These are phyloP conservation scores for Odobenus rosmarus DNA, from an alignment of 2,113 vertebrate genomes.

Conservation along the genomic window DNA sequence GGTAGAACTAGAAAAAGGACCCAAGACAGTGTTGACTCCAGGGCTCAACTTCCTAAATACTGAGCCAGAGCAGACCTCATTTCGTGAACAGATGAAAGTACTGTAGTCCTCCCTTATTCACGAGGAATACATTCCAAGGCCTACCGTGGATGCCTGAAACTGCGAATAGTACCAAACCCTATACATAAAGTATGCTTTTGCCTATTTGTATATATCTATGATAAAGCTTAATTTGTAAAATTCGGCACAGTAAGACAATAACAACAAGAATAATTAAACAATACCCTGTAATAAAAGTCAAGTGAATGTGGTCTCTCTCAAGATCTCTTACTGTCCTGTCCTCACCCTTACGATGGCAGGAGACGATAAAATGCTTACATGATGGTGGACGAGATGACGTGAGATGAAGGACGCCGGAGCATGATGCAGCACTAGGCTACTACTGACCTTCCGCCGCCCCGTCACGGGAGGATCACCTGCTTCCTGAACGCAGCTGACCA, in stretches of 20 bases:
- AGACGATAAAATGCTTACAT: not conserved
- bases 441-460: fast-evolving
- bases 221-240: not conserved
- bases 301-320: not conserved
- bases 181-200: not conserved
- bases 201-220: not conserved
- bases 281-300: not conserved
- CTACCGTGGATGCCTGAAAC: not conserved
- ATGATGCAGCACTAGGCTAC: not conserved
- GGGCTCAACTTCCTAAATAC: not conserved
- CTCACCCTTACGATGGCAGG: not conserved
- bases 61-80: not conserved
- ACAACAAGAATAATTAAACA: not conserved
- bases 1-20: not conserved
- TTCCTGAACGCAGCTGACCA: not conserved
- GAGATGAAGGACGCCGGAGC: not conserved
- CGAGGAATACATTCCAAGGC: not conserved
- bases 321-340: not conserved
- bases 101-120: not conserved
- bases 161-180: not conserved
- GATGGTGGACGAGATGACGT: not conserved
- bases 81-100: not conserved
- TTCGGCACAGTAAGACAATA: not conserved
- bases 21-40: not conserved
- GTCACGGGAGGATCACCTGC: not conserved